These are phyloP conservation scores for Herpetotheres cachinnans DNA, from an alignment of 2,113 vertebrate genomes.

Conservation along the genomic window DNA sequence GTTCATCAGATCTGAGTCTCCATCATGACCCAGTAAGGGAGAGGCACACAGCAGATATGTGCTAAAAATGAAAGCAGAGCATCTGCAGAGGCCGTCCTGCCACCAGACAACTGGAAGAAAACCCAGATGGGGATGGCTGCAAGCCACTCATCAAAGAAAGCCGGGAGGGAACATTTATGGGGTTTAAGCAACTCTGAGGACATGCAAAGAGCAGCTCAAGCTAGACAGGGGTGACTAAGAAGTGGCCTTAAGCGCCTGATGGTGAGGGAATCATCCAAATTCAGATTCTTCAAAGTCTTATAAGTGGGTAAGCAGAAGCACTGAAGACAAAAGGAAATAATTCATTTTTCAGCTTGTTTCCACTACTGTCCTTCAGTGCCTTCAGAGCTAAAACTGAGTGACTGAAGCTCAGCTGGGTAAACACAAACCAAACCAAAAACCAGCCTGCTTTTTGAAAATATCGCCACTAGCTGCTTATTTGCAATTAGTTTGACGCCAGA, in stretches of 20 bases:
- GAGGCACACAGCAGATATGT: not conserved
- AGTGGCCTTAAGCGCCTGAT: not conserved
- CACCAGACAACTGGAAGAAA: not conserved
- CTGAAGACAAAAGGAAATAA: conserved; percentile 12
- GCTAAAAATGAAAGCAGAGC: not conserved
- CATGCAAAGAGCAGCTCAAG: not conserved
- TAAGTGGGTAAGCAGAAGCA: not conserved
- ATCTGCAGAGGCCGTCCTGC: not conserved
- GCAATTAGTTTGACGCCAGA: not conserved
- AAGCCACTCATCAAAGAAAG: not conserved
- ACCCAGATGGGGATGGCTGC: not conserved
- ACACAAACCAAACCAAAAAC: not conserved
- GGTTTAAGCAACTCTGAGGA: not conserved
- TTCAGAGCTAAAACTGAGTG: not conserved
- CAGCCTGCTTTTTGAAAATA: not conserved
- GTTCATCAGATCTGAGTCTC: not conserved
- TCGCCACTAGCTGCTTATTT: not conserved
- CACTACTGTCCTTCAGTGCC: not conserved
- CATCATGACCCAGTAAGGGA: not conserved
- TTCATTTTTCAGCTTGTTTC: conserved; percentile 6
- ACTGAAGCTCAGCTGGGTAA: not conserved
- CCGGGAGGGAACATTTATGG: not conserved
- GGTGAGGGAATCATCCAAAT: not conserved
- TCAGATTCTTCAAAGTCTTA: not conserved
- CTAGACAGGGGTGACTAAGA: not conserved